These are phyloP conservation scores for Altica lythri DNA, from an alignment of 2,888 invertebrate species.

Conservation along the genomic window DNA sequence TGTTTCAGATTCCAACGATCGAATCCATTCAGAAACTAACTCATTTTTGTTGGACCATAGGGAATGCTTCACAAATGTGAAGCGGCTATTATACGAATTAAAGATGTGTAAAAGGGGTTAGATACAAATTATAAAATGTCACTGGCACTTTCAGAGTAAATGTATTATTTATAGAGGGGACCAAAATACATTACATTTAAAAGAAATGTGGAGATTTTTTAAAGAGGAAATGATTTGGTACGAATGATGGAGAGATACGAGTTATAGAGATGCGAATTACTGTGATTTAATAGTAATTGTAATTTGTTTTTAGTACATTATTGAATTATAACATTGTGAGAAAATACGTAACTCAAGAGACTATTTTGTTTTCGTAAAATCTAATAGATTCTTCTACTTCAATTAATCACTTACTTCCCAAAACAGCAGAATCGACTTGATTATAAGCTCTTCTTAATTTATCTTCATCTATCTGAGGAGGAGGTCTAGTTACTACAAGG, in stretches of 20 bases:
- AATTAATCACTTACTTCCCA: conserved; percentile 69
- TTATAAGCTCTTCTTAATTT: conserved; percentile 76
- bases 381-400: neutral
- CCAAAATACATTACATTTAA: no score
- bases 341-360: neutral
- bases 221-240: neutral
- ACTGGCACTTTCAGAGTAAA: no score
- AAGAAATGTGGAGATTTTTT: no score
- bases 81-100: no score
- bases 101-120: no score
- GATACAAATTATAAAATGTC: no score
- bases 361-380: neutral
- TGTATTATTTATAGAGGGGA: no score
- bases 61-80: no score
- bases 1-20: no score
- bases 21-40: no score
- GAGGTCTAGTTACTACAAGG: conserved; percentile 82
- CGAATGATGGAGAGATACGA: neutral
- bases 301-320: neutral
- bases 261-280: neutral
- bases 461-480: conserved; percentile 78
- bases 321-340: neutral
- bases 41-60: no score
- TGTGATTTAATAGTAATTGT: neutral
- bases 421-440: conserved; percentile 81